Conservation (phyloP, 1,140 invertebrate species). For the Scaptodrosophila lebanonensis region DNA sequence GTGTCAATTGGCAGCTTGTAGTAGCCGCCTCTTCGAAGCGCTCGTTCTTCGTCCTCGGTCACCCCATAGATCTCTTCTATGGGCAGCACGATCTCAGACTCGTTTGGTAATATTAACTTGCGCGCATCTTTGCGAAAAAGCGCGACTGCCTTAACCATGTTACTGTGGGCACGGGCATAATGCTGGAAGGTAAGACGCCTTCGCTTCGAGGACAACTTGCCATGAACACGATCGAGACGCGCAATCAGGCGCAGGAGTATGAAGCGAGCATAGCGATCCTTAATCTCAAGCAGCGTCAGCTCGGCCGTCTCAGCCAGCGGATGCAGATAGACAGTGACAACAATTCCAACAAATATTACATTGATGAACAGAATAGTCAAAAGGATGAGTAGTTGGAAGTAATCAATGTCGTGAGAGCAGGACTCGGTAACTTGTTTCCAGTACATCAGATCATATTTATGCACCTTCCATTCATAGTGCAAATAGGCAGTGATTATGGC, state of each 20-base stretch:
- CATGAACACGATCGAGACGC: slow-evolving; percentile 59
- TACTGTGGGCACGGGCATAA: slow-evolving; percentile 49
- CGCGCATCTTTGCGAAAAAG: slow-evolving; percentile 69
- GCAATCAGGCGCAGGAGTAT: slow-evolving; percentile 62
- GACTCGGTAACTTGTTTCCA: slow-evolving; percentile 50
- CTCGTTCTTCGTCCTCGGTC: slow-evolving; percentile 56
- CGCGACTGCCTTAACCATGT: slow-evolving; percentile 59
- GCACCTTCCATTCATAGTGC: slow-evolving; percentile 58
- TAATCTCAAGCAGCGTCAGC: slow-evolving; percentile 62
- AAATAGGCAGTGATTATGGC: slow-evolving; percentile 50
- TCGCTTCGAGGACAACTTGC: slow-evolving; percentile 38
- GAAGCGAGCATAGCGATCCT: slow-evolving; percentile 66
- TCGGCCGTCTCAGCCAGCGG: slow-evolving; percentile 40
- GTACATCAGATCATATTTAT: slow-evolving; percentile 57
- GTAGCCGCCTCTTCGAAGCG: slow-evolving; percentile 48
- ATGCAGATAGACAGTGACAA: slow-evolving; percentile 41
- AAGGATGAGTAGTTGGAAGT: slow-evolving; percentile 51
- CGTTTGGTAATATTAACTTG: slow-evolving; percentile 63
- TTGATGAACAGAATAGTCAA: slow-evolving; percentile 49
- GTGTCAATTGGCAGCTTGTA: slow-evolving; percentile 57
- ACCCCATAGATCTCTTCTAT: slow-evolving; percentile 69
- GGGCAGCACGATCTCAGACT: slow-evolving; percentile 62
- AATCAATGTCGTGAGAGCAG: slow-evolving; percentile 46
- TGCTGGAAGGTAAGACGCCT: slow-evolving; percentile 44
- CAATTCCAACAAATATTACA: slow-evolving; percentile 45